These are phyloP conservation scores for Onchidella celtica DNA, from an alignment of 2,888 invertebrate species.

Conservation along the genomic window DNA sequence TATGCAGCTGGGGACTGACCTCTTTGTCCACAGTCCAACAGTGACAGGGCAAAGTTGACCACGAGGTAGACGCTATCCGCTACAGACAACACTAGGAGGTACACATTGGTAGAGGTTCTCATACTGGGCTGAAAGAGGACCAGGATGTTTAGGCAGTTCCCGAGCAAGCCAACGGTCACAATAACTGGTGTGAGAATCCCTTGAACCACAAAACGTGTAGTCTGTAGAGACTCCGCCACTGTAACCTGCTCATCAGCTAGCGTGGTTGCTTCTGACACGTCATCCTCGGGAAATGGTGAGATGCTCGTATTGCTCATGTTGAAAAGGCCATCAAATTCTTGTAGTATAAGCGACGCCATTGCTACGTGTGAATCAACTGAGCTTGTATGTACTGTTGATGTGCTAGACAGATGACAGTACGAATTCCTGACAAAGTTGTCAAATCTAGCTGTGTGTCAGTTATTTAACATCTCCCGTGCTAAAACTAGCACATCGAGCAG, in stretches of 20 bases:
- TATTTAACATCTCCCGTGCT: too few relatives aligned
- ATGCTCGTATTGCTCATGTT: constrained; percentile 8
- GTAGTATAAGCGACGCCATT: not conserved
- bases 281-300: not conserved
- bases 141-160: constrained; percentile 76
- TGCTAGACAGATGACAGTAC: too few relatives aligned
- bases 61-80: constrained; percentile 87
- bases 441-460: too few relatives aligned
- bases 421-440: too few relatives aligned
- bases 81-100: constrained; percentile 87
- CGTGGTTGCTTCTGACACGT: not conserved
- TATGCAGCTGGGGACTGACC: constrained; percentile 61
- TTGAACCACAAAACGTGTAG: constrained; percentile 50
- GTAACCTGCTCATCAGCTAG: not conserved
- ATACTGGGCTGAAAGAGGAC: constrained; percentile 75
- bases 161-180: constrained; percentile 72
- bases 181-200: constrained; percentile 68
- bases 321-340: not conserved
- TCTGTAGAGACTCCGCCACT: constrained; percentile 43
- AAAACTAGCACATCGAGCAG: too few relatives aligned
- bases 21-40: constrained; percentile 79
- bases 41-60: constrained; percentile 83
- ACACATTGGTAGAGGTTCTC: constrained; percentile 81
- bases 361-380: too few relatives aligned
- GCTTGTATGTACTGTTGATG: too few relatives aligned